phyloP scores from a whole-genome alignment of 2,888 invertebrate species.

The Carcina quercana region DNA sequence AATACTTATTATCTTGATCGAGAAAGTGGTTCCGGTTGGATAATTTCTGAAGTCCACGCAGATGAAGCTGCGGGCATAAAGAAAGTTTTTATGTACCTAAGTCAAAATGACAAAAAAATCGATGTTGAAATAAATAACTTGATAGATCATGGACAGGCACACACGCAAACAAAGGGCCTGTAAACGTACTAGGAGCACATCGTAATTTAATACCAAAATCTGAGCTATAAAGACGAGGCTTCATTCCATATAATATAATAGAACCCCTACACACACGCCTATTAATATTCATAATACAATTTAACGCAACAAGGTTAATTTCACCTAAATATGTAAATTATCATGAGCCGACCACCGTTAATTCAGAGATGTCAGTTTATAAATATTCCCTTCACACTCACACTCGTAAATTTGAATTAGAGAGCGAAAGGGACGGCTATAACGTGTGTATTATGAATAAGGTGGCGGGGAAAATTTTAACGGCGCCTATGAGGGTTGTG shows the following conservation, averaged over 20 bases:
- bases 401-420: conserved; percentile 16
- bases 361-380: conserved; percentile 68
- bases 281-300: conserved; percentile 76
- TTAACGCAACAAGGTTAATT: conserved; percentile 72
- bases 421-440: conserved; percentile 34
- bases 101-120: too few species aligned
- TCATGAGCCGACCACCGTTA: conserved; percentile 74
- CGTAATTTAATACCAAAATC: conserved; percentile 40
- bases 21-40: too few species aligned
- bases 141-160: too few species aligned
- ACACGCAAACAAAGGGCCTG: too few species aligned
- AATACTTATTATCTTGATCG: too few species aligned
- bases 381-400: conserved; percentile 51
- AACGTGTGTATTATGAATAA: conserved; percentile 67
- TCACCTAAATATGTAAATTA: conserved; percentile 76
- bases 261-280: conserved; percentile 46
- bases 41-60: too few species aligned
- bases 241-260: conserved; percentile 49
- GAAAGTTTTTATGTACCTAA: too few species aligned
- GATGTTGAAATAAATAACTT: too few species aligned
- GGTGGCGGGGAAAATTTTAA: conserved; percentile 73
- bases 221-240: conserved; percentile 48
- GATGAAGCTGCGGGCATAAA: too few species aligned
- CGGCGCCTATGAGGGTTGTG: conserved; percentile 75
- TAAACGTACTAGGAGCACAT: too few species aligned